phyloP scores from a whole-genome alignment of 2,797 vertebrate species.

The Ctenopoma kingsleyae region DNA sequence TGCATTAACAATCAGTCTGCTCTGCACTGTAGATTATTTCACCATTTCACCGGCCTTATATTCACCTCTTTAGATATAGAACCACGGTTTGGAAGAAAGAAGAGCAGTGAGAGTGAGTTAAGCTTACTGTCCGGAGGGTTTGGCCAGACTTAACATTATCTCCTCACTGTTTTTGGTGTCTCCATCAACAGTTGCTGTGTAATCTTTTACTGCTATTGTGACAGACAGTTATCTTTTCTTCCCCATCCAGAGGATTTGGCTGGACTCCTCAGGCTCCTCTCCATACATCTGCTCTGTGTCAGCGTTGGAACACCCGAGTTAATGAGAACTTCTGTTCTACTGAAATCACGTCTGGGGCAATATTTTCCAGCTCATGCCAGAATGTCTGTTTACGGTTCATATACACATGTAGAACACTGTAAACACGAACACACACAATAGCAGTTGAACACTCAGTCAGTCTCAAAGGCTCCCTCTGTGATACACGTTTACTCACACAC shows the following conservation, averaged over 20 bases:
- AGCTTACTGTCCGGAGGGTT: slow-evolving; percentile 18
- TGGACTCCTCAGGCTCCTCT: slow-evolving; percentile 19
- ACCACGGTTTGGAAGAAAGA: slow-evolving; percentile 1
- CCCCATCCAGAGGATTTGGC: slow-evolving; percentile 37
- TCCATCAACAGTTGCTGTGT: slow-evolving; percentile 10
- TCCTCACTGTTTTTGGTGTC: slow-evolving; percentile 3
- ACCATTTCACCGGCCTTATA: slow-evolving; percentile 4
- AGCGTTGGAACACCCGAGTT: slow-evolving; percentile 33
- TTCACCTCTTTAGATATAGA: not conserved
- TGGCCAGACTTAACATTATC: slow-evolving; percentile 22
- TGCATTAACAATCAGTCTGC: slow-evolving; percentile 35
- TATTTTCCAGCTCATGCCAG: slow-evolving; percentile 2
- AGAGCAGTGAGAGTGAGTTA: not conserved
- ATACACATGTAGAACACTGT: slow-evolving; percentile 15
- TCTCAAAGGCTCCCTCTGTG: not conserved
- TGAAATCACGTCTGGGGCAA: slow-evolving; percentile 15
- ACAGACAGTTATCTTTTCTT: slow-evolving; percentile 42
- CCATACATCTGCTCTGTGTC: slow-evolving; percentile 65
- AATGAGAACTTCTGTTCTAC: slow-evolving; percentile 40
- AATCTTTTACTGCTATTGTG: slow-evolving; percentile 36
- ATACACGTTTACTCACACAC: not conserved
- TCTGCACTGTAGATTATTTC: slow-evolving; percentile 49
- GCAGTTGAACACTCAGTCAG: not conserved
- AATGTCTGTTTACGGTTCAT: slow-evolving; percentile 28
- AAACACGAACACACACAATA: slow-evolving; percentile 1